Evolutionary conservation across 2,113 vertebrate species (phyloP), one percentile per base, ranked within the genome.

Genomic region (Cricetomys ansorgei): DNA sequence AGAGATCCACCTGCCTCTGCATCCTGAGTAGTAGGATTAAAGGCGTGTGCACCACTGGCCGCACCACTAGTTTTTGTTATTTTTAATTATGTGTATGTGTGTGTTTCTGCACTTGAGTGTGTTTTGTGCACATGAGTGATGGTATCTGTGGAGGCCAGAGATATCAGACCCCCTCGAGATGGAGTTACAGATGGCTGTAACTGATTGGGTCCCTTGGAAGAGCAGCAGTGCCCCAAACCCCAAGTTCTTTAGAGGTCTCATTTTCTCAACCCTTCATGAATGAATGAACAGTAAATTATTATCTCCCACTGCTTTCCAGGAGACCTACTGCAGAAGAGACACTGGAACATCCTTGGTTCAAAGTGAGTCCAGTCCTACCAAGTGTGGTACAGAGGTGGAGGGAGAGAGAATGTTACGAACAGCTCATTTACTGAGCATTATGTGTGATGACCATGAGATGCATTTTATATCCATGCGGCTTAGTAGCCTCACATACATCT

Each of bases 331-430:
- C 99, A 2, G 99, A 99, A 90, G 99, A 99, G 96, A 99, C 99
- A 88, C 98, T 99, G 73, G 98, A 99, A 87, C 99, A 99, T 89
- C 99, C 99, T 16, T 99, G 99, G 99, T 99, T 99, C 98, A 99
- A 99, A 99, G 99, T 99, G 98, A 99, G 98, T 96, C 76, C 88
- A 64, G 53, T 76, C 65, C 50, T 40, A 21, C 9, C 25, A 79
- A 57, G 37, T 57, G 12, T 90, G 87, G 25, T 55, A 25, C 34
- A 59, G 53, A 83, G 53, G 8, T 31, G 34, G 65, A 72, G 37
- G 69, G 79, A 73, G 50, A n/a, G 70, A 91, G 64, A n/a, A 76
- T 0, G 0, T 92, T 88, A 76, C 70, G 37, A 81, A 50, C 13
- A 70, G 76, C 53, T 83, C 21, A 7, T 70, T 92, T 65, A 40